Base-by-base conservation (phyloP, 2,888 invertebrate species). In the Argyra leucocephala region DNA sequence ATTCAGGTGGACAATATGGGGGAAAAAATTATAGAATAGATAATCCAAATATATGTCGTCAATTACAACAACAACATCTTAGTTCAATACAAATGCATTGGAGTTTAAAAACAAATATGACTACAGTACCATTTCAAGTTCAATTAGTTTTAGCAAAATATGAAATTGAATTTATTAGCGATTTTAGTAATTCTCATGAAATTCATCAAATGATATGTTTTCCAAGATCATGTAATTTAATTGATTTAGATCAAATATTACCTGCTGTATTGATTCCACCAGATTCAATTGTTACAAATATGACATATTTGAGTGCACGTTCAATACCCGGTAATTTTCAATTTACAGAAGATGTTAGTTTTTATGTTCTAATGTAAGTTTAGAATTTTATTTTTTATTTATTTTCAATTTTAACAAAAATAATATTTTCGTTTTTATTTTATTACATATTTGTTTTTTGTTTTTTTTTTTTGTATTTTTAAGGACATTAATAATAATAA, bases 11-110 rank as follows among this genome's bases (percentile, higher is more conserved):
- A 76, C 87, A 88, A 82, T 88, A 86, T 79, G 88, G 87, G 82
- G 88, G 88, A n/a, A 87, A 88, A 77, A 85, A 85, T 75, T 86
- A 86, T 76, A 88, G 88, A 85, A 83, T 86, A 6, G 87, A 88
- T 22, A 74, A 73, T 69, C 72, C 74, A 6, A 69, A 73, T 61
- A 65, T 73, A 18, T 76, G 76, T 59, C 73, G 73, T 5, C 63
- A 66, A 18, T 64, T 75, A 57, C 70, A 74, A 64, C 62, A 61
- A 48, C 73, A 74, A 59, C 70, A 73, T 61, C 67, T 70, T 3
- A 68, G 71, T 64, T 37, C 66, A 65, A 60, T 69, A 22, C 63
- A 66, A n/a, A 69, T 69, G 63, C 70, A 70, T 57, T 70, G 71
- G 71, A 71, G 68, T 26, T 36, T 70, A 1, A 65, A 69, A 24